Percentiles rank a stretch among this genome's conserved stretches.
Evolutionary conservation across 2,888 invertebrate species (phyloP).

Genomic region (Periphyllus acericola): DNA sequence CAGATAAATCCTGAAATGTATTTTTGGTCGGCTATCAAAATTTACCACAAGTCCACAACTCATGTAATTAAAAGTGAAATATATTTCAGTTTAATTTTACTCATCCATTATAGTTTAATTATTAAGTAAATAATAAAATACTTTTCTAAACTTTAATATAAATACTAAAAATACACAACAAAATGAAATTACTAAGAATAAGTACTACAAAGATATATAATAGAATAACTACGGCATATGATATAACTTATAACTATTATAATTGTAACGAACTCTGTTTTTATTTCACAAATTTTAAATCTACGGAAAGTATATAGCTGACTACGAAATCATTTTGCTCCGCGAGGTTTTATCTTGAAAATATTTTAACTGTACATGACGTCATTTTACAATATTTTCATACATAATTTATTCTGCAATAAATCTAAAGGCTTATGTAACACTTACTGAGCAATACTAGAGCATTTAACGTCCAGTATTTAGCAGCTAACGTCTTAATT

Average conservation of each 20-base stretch:
- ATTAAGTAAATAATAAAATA: too few relatives aligned
- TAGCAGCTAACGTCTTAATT: slow-evolving; percentile 9
- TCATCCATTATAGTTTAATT: not conserved
- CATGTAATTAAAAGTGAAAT: not conserved
- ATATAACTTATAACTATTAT: not conserved
- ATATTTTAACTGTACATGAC: not conserved
- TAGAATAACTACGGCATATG: too few relatives aligned
- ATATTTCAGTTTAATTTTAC: not conserved
- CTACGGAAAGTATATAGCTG: not conserved
- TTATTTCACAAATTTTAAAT: not conserved
- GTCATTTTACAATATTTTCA: not conserved
- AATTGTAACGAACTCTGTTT: not conserved
- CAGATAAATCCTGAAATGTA: not conserved
- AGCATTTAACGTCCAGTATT: not conserved
- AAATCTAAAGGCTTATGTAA: not conserved
- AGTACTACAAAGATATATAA: not conserved
- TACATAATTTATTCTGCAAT: not conserved
- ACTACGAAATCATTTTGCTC: not conserved
- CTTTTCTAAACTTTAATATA: too few relatives aligned
- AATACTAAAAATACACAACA: too few relatives aligned
- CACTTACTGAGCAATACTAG: not conserved
- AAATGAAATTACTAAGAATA: not conserved
- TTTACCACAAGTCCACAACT: not conserved
- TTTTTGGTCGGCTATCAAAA: not conserved
- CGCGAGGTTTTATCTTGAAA: not conserved